phyloP scores from a whole-genome alignment of 2,888 invertebrate species.

The Andrena marginata region DNA sequence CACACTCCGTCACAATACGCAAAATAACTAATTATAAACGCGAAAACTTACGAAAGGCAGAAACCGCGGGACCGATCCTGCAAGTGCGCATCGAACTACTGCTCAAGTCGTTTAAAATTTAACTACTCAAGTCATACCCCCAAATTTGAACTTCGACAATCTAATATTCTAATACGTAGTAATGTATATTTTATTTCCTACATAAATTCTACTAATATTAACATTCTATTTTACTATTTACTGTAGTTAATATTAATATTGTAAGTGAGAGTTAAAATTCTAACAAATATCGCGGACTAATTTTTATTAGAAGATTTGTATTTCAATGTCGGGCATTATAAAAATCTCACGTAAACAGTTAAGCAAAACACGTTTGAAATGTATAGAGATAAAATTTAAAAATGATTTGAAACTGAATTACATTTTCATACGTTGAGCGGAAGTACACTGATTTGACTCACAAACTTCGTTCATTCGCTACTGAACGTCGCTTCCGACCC shows the following conservation, averaged over 20 bases:
- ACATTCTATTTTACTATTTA: too few relatives aligned
- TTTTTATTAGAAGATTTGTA: too few relatives aligned
- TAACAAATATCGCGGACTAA: too few relatives aligned
- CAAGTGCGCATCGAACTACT: too few relatives aligned
- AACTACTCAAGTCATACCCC: neutral
- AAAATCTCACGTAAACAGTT: neutral
- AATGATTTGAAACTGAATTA: neutral
- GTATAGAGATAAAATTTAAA: neutral
- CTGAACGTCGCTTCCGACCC: slow-evolving; percentile 63
- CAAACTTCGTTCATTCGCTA: neutral
- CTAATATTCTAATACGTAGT: neutral
- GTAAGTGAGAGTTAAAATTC: too few relatives aligned
- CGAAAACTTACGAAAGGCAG: neutral
- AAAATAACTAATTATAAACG: neutral
- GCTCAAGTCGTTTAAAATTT: neutral
- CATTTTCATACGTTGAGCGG: slow-evolving; percentile 35
- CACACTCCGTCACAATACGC: neutral
- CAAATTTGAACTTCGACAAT: neutral
- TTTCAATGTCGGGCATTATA: neutral
- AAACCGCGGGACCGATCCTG: too few relatives aligned
- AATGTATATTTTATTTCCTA: neutral
- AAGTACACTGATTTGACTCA: slow-evolving; percentile 53
- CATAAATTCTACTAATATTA: too few relatives aligned
- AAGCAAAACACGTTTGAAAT: neutral
- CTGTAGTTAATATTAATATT: too few relatives aligned